Base-by-base conservation (phyloP, 1,140 invertebrate genomes). In the Drosophila kanapiae region DNA sequence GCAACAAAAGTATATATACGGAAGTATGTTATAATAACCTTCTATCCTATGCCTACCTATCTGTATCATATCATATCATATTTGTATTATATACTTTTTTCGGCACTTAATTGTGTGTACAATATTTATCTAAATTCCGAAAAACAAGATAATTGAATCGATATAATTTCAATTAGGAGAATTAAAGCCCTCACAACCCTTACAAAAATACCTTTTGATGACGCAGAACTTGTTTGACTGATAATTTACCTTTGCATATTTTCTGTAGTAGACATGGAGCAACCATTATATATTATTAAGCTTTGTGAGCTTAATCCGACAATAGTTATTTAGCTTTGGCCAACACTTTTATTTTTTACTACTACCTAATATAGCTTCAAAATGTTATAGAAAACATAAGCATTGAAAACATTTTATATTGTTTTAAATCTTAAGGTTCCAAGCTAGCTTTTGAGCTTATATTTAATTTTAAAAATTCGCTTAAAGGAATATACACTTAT, bases 131-230 rank as follows among this genome's bases (percentile, higher is more conserved):
- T 5, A 4, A 35, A 18, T 53, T 14, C n/a, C n/a, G n/a, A n/a
- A n/a, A n/a, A 23, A 4, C 35, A 23, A 23, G 16, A 37, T 16
- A 35, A 53, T 35, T 13, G 14, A 37, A 54, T 37, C 33, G 51
- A 37, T 54, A 37, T 23, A 14, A 54, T 37, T 54, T 54, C 51
- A 37, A 37, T 54, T 37, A 37, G 31, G 51, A 3, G 23, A 37
- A 54, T 37, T 0, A 37, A 54, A 4, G 3, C 7, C 33, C 10
- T 3, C 14, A 31, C 29, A 37, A 23, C 4, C 11, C 49, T 13
- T 18, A 11, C 33, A 54, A 54, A 53, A 54, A 54, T 23, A 37
- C 9, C 33, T 14, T 2, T 54, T 23, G 31, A 54, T 54, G 31
- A 54, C 51, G 14, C 10, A 2, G 6, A 29, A 1, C 1, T 6